A percentile compares a stretch with the other conserved stretches of the same genome.
phyloP scores from a whole-genome alignment of 2,888 invertebrate genomes.

The Acholoe squamosa region DNA sequence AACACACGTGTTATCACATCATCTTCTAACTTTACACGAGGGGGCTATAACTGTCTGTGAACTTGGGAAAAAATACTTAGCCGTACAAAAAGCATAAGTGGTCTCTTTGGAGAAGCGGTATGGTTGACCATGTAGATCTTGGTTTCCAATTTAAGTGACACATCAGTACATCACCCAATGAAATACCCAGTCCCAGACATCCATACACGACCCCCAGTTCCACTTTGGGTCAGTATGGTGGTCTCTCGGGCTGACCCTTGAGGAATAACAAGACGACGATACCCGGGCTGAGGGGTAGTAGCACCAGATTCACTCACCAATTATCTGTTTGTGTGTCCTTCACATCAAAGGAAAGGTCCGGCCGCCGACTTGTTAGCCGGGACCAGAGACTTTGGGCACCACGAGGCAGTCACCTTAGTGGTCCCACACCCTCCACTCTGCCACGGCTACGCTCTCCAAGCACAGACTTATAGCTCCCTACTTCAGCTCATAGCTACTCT shows the following conservation, averaged over 20 bases:
- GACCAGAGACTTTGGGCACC: background rate
- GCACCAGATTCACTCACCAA: background rate
- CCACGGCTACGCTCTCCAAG: background rate
- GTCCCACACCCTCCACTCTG: background rate
- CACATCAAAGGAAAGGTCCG: slow-evolving; percentile 37
- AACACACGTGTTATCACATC: too few species aligned
- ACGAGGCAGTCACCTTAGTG: background rate
- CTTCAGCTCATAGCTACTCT: background rate
- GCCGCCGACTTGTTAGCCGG: slow-evolving; percentile 38
- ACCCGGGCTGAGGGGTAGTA: background rate
- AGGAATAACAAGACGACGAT: slow-evolving; percentile 23
- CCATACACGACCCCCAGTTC: background rate
- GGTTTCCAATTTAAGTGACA: too few species aligned
- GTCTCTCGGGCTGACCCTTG: background rate
- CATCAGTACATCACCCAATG: too few species aligned
- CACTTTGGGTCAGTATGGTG: background rate
- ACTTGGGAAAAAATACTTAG: too few species aligned
- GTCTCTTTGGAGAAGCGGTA: too few species aligned
- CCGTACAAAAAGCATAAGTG: too few species aligned
- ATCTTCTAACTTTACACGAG: too few species aligned
- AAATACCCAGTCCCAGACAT: background rate
- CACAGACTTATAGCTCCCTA: background rate
- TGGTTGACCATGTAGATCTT: too few species aligned
- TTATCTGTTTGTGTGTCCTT: slow-evolving; percentile 23
- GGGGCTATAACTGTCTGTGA: too few species aligned